Evolutionary conservation across 2,888 invertebrate genomes (phyloP).

Genomic region (Acanthosepion esculentum): DNA sequence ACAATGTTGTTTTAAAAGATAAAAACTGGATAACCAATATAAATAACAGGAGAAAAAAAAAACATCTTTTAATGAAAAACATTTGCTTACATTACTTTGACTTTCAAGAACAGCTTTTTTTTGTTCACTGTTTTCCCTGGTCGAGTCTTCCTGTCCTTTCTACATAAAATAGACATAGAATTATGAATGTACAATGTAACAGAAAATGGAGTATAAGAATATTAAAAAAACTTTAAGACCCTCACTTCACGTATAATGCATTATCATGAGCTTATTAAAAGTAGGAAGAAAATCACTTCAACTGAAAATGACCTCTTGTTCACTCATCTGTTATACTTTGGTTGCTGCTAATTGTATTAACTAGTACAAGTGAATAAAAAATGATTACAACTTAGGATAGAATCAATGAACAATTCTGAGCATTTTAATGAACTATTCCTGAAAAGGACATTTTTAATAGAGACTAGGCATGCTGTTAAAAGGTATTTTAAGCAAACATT

Average conservation of each 20-base stretch:
- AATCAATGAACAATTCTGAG: neutral
- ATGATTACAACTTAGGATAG: neutral
- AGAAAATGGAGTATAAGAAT: too few species aligned
- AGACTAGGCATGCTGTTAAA: neutral
- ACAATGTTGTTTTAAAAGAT: too few species aligned
- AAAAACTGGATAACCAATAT: too few species aligned
- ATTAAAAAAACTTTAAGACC: too few species aligned
- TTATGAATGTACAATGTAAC: too few species aligned
- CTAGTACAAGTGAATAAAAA: neutral
- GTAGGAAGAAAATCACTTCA: neutral
- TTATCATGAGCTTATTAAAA: too few species aligned
- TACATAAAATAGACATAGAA: neutral
- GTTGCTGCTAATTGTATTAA: neutral
- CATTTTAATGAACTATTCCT: neutral
- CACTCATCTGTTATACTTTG: neutral
- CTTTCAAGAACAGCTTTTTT: neutral
- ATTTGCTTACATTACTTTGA: neutral
- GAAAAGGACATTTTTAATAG: neutral
- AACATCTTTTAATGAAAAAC: neutral
- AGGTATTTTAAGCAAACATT: too few species aligned
- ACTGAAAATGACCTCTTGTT: neutral
- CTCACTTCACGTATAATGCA: too few species aligned
- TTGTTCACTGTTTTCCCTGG: neutral
- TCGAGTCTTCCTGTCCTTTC: neutral
- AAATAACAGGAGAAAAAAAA: too few species aligned